phyloP scores from a whole-genome alignment of 2,888 invertebrate genomes.

The Ichneumoninae sp. region DNA sequence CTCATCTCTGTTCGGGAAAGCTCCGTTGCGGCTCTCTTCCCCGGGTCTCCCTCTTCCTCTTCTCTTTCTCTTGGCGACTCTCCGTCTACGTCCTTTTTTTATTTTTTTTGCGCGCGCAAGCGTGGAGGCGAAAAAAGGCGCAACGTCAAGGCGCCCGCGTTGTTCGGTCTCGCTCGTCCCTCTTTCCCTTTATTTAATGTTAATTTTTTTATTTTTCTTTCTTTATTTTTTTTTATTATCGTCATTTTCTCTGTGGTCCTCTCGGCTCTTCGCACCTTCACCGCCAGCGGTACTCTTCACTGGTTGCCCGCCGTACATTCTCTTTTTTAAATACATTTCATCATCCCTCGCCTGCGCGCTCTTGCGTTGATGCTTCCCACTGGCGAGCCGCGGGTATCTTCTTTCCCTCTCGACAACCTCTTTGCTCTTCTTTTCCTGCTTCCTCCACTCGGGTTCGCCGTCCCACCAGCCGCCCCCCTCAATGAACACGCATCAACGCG shows the following conservation, averaged over 20 bases:
- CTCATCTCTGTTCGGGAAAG: conserved; percentile 65
- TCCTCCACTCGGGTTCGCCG: conserved; percentile 23
- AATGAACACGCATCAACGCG: conserved; percentile 51
- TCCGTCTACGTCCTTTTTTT: conserved; percentile 28
- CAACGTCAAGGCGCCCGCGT: conserved; percentile 35
- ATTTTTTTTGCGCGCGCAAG: background rate
- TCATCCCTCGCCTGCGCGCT: conserved; percentile 52
- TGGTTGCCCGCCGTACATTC: conserved; percentile 34
- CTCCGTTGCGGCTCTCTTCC: conserved; percentile 9
- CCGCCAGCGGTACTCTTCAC: conserved; percentile 46
- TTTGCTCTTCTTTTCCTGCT: conserved; percentile 25
- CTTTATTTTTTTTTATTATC: conserved; percentile 9
- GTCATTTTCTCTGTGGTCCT: conserved; percentile 63
- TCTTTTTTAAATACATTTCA: conserved; percentile 53
- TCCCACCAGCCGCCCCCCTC: conserved; percentile 28
- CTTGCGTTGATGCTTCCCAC: conserved; percentile 15
- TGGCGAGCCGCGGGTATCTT: background rate
- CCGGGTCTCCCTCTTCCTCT: conserved; percentile 11
- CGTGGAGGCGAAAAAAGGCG: conserved; percentile 55
- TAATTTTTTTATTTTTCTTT: conserved; percentile 11
- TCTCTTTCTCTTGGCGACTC: conserved; percentile 44
- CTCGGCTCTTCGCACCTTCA: conserved; percentile 70
- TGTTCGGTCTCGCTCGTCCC: conserved; percentile 57
- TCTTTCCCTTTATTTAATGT: conserved; percentile 37
- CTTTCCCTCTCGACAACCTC: conserved; percentile 1